A percentile compares a stretch with the other conserved stretches of the same genome.
Conservation (phyloP, 2,797 vertebrate species). For the Columba guinea region DNA sequence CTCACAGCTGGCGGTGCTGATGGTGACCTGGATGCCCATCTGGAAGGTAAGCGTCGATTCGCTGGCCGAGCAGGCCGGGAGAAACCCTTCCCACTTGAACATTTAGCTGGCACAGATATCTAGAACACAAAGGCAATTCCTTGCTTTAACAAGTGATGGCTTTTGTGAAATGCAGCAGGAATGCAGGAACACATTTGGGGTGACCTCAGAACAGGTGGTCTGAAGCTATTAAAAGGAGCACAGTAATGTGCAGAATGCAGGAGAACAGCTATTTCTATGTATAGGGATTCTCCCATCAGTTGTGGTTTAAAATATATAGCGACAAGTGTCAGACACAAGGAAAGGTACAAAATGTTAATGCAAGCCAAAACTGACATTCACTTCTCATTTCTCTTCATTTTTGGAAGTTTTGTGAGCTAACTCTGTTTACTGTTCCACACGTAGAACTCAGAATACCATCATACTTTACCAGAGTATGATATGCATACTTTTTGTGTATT, state of each 20-base stretch:
- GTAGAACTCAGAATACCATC: neutral
- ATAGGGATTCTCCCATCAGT: neutral
- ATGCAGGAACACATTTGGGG: neutral
- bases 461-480: neutral
- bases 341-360: neutral
- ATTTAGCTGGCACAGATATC: conserved; percentile 67
- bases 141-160: conserved; percentile 4
- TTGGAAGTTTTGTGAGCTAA: neutral
- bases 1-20: conserved; percentile 71
- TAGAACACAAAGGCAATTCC: conserved; percentile 68
- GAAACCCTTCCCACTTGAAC: conserved; percentile 84
- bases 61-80: conserved; percentile 90
- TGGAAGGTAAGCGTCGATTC: conserved; percentile 90
- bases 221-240: conserved; percentile 57
- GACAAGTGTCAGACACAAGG: neutral
- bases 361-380: neutral
- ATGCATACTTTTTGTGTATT: neutral
- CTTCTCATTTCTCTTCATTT: neutral
- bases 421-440: neutral
- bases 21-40: conserved; percentile 87
- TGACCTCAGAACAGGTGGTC: conserved; percentile 55
- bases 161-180: neutral
- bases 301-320: neutral
- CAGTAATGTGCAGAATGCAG: conserved; percentile 43
- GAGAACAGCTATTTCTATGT: conserved; percentile 28